Evolutionary conservation across 2,888 invertebrate genomes (phyloP).

Genomic region (Tolmerus cingulatus): DNA sequence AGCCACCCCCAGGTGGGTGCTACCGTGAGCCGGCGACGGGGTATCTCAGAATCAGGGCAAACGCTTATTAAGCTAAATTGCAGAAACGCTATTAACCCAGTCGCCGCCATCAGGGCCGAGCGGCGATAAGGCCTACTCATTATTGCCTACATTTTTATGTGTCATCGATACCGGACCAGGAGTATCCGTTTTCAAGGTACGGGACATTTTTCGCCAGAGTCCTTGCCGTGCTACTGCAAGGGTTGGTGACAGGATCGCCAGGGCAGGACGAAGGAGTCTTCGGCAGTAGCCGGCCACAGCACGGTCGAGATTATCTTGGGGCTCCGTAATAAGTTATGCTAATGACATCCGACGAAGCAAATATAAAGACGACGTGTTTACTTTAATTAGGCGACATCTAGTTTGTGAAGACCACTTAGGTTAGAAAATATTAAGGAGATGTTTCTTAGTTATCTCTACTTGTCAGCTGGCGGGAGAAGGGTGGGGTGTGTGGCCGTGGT

Average conservation of each 20-base stretch:
- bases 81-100: neutral
- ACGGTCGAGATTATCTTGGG: slow-evolving; percentile 24
- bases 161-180: slow-evolving; percentile 28
- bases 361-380: slow-evolving; percentile 41
- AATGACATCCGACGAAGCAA: slow-evolving; percentile 40
- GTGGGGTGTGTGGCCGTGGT: neutral
- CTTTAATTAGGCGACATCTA: slow-evolving; percentile 39
- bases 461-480: neutral
- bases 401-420: slow-evolving; percentile 27
- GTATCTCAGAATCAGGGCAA: neutral
- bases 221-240: neutral
- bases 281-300: neutral
- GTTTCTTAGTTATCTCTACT: slow-evolving; percentile 18
- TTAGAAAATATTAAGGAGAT: slow-evolving; percentile 34
- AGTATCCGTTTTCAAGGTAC: slow-evolving; percentile 32
- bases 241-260: neutral
- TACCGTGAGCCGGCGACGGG: neutral
- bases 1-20: neutral
- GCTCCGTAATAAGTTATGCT: slow-evolving; percentile 38
- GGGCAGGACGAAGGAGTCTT: neutral
- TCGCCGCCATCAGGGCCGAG: neutral
- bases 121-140: neutral
- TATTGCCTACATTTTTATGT: slow-evolving; percentile 32
- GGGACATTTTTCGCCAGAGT: neutral
- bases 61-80: slow-evolving; percentile 41